Percentiles rank a stretch among this genome's conserved stretches.
Evolutionary conservation across 1,140 invertebrate species (phyloP).

Genomic region (Caenorhabditis elegans): WBcel235 BX284603.4:9889501-9890000

Average conservation of each 20-base stretch:
- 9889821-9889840: slow-evolving; percentile 54
- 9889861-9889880: slow-evolving; percentile 55
- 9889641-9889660: not conserved
- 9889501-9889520: slow-evolving; percentile 48
- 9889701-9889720: slow-evolving; percentile 6
- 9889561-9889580: slow-evolving; percentile 33
- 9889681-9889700: not conserved
- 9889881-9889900: slow-evolving; percentile 52
- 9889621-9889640: not conserved
- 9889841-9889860: slow-evolving; percentile 57
- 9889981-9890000: slow-evolving; percentile 59
- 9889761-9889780: not conserved
- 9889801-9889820: slow-evolving; percentile 59
- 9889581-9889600: slow-evolving; percentile 20
- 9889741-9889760: not conserved
- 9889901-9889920: slow-evolving; percentile 60
- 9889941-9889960: slow-evolving; percentile 46
- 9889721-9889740: not conserved
- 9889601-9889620: slow-evolving; percentile 6
- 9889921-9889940: slow-evolving; percentile 60
- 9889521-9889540: slow-evolving; percentile 45
- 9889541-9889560: slow-evolving; percentile 31
- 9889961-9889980: slow-evolving; percentile 52
- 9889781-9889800: slow-evolving; percentile 41
- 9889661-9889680: not conserved